Percentiles rank a stretch among this genome's conserved stretches.
phyloP scores from a whole-genome alignment of 2,797 vertebrate species.

The Euphonia xanthogaster region DNA sequence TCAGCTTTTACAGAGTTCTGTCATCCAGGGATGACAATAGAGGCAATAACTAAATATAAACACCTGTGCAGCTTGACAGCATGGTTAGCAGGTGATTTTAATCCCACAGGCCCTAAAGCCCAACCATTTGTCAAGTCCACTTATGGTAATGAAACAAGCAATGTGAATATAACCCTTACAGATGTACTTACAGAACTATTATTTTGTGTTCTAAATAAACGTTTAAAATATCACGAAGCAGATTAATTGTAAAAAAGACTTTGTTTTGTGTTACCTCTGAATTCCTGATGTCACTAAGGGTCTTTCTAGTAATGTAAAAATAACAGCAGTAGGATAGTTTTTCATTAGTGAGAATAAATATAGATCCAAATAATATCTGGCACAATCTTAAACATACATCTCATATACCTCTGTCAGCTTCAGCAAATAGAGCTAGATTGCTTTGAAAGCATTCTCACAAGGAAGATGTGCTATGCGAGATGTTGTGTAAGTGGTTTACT shows the following conservation, averaged over 20 bases:
- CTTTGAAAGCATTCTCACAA: background rate
- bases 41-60: background rate
- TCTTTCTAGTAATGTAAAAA: background rate
- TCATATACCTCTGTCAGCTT: background rate
- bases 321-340: background rate
- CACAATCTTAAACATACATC: background rate
- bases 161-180: background rate
- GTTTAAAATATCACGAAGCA: background rate
- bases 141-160: background rate
- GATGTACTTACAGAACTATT: background rate
- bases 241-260: background rate
- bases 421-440: background rate
- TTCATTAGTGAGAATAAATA: slow-evolving; percentile 12
- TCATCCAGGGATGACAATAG: background rate
- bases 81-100: background rate
- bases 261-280: background rate
- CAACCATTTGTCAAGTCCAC: background rate
- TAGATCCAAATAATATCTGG: background rate
- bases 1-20: background rate
- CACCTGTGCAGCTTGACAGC: background rate
- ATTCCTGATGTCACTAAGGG: background rate
- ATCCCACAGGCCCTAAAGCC: background rate
- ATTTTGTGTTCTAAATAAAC: background rate
- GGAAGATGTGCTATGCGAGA: background rate
- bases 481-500: background rate